phyloP scores from a whole-genome alignment of 2,888 invertebrate genomes.

The Drosophila melanocephala region DNA sequence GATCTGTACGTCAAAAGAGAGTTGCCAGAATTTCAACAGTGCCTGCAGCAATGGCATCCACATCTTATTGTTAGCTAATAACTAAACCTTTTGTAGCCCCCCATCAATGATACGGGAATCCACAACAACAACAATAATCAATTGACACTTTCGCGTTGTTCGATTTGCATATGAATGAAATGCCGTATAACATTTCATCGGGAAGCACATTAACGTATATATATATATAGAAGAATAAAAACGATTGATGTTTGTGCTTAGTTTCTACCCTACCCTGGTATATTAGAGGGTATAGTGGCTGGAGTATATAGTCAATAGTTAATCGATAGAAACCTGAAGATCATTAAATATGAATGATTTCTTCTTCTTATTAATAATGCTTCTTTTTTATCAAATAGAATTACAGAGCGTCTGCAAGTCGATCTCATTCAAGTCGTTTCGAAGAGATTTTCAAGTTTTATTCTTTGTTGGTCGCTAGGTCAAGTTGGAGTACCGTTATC shows the following conservation, averaged over 20 bases:
- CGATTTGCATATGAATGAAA: constrained; percentile 69
- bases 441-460: neutral
- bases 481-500: constrained; percentile 52
- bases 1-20: neutral
- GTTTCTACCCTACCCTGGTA: constrained; percentile 7
- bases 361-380: neutral
- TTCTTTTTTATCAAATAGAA: neutral
- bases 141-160: constrained; percentile 69
- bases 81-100: neutral
- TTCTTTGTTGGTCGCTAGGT: constrained; percentile 48
- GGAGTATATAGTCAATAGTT: neutral
- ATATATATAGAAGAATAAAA: too few relatives aligned
- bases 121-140: constrained; percentile 22
- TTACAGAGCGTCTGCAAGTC: constrained; percentile 18
- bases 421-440: neutral
- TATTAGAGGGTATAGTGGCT: constrained; percentile 6
- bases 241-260: constrained; percentile 27
- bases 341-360: neutral
- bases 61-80: neutral
- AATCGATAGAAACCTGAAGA: neutral
- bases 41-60: constrained; percentile 1
- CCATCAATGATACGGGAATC: constrained; percentile 25
- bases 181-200: constrained; percentile 42
- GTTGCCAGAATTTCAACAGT: constrained; percentile 7
- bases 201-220: constrained; percentile 39